Base-by-base conservation (phyloP, 2,113 vertebrate genomes). In the Lycaon pictus region DNA sequence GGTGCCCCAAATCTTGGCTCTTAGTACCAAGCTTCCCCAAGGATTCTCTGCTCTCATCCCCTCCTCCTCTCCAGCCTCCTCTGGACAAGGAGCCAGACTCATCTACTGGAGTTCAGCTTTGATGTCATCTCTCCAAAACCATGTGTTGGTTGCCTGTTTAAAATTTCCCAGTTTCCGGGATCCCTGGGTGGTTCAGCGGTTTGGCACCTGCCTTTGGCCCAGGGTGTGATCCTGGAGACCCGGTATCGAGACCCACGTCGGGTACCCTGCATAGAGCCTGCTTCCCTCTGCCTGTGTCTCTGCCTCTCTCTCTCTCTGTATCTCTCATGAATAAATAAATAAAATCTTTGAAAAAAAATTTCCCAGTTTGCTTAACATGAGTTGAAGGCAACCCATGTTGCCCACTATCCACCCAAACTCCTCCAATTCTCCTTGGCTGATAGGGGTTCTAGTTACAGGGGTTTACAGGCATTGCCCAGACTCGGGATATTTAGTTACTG, bases 31-130 rank as follows among this genome's bases (percentile, higher is more conserved):
- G 5, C 48, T 51, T 93, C 22, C 17, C 16, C 13, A 12, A 15
- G 53, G 58, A 12, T 53, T 29, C 32, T 62, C 7, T 7, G 13
- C 3, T 15, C 20, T 16, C 2, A 0, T 53, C 23, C 22, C 0
- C 12, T n/a, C 12, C 32, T 85, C 3, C 11, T 8, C 43, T 60
- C 1, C 2, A 48, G 58, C 63, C 35, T 81, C 20, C 27, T 0
- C 37, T 71, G 4, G 32, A 32, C 27, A 71, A 67, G 32, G 7
- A 53, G 15, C 55, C 6, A 51, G n/a, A 13, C 37, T 25, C 58
- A 25, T 23, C 56, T 23, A 6, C 43, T 67, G 3, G 35, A 17
- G 4, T 17, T 13, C 3, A 53, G 1, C 37, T 91, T 84, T 91
- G 48, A 51, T 56, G 60, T 17, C 17, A 2, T 27, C 69, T 95